Conservation (phyloP, 2,888 invertebrate genomes). For the Galeopsomyia nigrocyanea region DNA sequence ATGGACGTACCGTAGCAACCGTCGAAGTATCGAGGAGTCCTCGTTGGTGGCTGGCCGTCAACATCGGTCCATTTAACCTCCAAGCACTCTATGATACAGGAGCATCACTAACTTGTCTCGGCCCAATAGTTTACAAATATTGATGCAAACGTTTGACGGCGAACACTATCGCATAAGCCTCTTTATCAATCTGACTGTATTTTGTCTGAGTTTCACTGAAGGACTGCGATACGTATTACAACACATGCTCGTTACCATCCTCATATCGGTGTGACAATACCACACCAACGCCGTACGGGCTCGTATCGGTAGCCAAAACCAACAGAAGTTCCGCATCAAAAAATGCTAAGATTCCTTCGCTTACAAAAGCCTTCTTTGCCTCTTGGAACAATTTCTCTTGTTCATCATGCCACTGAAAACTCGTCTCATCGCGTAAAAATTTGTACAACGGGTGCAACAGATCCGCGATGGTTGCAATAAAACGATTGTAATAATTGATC, state of each 20-base stretch:
- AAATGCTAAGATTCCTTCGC: conserved; percentile 46
- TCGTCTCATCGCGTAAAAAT: background rate
- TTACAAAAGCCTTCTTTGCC: conserved; percentile 53
- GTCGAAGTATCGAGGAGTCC: too few species aligned
- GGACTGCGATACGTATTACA: conserved; percentile 7
- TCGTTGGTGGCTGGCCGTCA: too few species aligned
- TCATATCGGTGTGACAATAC: conserved; percentile 18
- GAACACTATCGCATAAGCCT: conserved; percentile 19
- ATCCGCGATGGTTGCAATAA: conserved; percentile 33
- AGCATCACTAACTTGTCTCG: too few species aligned
- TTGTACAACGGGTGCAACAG: conserved; percentile 22
- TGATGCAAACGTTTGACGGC: conserved; percentile 23
- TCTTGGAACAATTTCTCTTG: conserved; percentile 11
- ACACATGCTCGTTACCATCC: conserved; percentile 14
- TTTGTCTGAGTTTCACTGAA: conserved; percentile 4
- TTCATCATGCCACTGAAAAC: conserved; percentile 20
- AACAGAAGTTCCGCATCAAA: conserved; percentile 49
- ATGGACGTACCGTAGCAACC: too few species aligned
- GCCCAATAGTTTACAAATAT: background rate
- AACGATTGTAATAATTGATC: conserved; percentile 38
- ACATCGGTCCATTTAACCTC: too few species aligned
- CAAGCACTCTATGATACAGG: too few species aligned
- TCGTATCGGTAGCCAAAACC: conserved; percentile 41
- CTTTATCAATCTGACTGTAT: conserved; percentile 29
- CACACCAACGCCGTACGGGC: conserved; percentile 29